A percentile compares a stretch with the other conserved stretches of the same genome.
These are phyloP conservation scores for Myopa testacea DNA, from an alignment of 2,888 invertebrate genomes.

Conservation along the genomic window DNA sequence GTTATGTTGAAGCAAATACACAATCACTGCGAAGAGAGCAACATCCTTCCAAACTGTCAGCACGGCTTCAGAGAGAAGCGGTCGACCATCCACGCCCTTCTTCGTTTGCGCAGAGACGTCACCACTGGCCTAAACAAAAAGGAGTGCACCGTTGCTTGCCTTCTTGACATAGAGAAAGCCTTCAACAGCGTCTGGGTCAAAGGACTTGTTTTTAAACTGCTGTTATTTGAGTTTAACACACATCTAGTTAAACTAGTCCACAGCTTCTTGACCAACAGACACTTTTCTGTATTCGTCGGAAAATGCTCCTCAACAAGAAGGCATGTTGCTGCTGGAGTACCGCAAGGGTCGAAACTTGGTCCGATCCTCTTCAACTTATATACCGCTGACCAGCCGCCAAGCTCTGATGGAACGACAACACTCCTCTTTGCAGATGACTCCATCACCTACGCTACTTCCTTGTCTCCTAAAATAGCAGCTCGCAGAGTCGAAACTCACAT, in stretches of 20 bases:
- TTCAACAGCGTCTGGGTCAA: not conserved
- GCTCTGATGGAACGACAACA: not conserved
- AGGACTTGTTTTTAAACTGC: not conserved
- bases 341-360: not conserved
- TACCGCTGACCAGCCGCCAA: not conserved
- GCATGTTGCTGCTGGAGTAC: not conserved
- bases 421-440: constrained; percentile 8
- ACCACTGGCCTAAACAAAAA: not conserved
- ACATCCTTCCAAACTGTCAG: not conserved
- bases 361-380: not conserved
- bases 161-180: not conserved
- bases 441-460: not conserved
- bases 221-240: not conserved
- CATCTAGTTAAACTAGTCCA: too few relatives aligned
- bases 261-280: too few relatives aligned
- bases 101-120: not conserved
- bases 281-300: too few relatives aligned
- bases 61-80: not conserved
- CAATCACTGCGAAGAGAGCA: not conserved
- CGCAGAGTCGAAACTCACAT: constrained; percentile 3
- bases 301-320: not conserved
- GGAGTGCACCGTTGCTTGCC: constrained; percentile 8
- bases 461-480: not conserved
- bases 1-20: not conserved
- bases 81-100: not conserved